A percentile compares a stretch with the other conserved stretches of the same genome.
Evolutionary conservation across 64 coral and sea anemone genomes (phyloP).

Genomic region (Dendronephthya gigantea): DNA sequence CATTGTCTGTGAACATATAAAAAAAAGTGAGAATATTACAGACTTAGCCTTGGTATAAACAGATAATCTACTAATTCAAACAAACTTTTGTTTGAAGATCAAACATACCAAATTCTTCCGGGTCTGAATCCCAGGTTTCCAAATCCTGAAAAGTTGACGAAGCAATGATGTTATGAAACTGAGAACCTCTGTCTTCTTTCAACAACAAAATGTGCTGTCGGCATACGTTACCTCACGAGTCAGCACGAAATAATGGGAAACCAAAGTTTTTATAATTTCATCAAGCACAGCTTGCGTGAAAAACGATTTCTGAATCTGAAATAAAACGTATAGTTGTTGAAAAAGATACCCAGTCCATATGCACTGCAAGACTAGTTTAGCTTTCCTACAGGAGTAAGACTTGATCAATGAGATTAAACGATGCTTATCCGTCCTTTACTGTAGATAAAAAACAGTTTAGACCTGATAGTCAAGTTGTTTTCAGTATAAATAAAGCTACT

Average conservation of each 20-base stretch:
- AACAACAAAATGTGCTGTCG: too few species aligned
- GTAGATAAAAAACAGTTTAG: not conserved
- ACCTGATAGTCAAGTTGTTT: not conserved
- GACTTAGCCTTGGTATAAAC: too few species aligned
- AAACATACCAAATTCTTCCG: slow-evolving; percentile 59
- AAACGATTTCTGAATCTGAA: slow-evolving; percentile 46
- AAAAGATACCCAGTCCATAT: too few species aligned
- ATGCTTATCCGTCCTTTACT: too few species aligned
- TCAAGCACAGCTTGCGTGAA: slow-evolving; percentile 47
- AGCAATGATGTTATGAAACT: too few species aligned
- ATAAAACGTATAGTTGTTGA: not conserved
- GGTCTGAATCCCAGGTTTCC: slow-evolving; percentile 55
- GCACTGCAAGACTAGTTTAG: too few species aligned
- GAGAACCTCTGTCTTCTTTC: too few species aligned
- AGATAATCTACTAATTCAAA: too few species aligned
- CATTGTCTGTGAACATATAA: slow-evolving; percentile 40
- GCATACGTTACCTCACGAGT: slow-evolving; percentile 29
- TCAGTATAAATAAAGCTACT: not conserved
- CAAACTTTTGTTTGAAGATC: not conserved
- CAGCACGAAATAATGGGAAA: slow-evolving; percentile 42
- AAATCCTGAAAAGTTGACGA: slow-evolving; percentile 36
- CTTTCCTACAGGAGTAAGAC: too few species aligned
- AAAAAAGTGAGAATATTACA: not conserved
- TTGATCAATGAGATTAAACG: too few species aligned
- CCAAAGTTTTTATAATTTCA: slow-evolving; percentile 45